Evolutionary conservation across 53 echinoderm and acorn worm species (phyloP), one percentile per base, ranked within the genome.

Genomic region (Paracentrotus lividus): DNA sequence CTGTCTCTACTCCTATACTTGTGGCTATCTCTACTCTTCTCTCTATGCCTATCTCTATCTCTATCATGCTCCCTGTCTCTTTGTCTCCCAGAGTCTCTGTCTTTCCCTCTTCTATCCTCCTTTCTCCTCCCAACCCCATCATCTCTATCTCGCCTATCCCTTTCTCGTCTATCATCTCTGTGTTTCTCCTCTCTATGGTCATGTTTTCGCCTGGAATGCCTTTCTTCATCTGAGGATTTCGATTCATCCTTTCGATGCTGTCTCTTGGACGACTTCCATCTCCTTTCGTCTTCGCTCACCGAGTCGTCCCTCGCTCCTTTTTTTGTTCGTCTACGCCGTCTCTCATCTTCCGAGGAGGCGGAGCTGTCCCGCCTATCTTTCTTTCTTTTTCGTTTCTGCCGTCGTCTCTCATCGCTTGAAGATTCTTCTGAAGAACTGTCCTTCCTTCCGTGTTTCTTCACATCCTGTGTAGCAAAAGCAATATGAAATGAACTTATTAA

Each of bases 1-100:
- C 90, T 94, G 42, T 94, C 90, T 16, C 78, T 53, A 14, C 72
- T 42, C 42, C 77, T 49, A 29, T 77, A 40, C 58, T 49, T 90
- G 6, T 75, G 29, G 60, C 86, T 23, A 40, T 52, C 94, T 42
- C 88, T 88, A 49, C 24, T 3, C 26, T 68, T 93, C 14, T 93
- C 64, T 93, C 67, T 88, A 21, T 88, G 61, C 54, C 42, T 27
- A 20, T 87, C 88, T 58, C 89, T 57, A 51, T 92, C 92, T 56
- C 78, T 55, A n/a, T 85, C 52, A 1, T 31, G 9, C 43, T 93
- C 61, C 67, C 87, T 86, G 7, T 93, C 43, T 68, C 49, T 47
- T 12, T 59, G 40, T 65, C 32, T 88, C 88, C 51, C 88, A 86
- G 38, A 59, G n/a, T 56, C 88, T 88, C 88, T 88, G 54, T 88